phyloP scores from a whole-genome alignment of 2,888 invertebrate species.

The Fabriciana adippe region DNA sequence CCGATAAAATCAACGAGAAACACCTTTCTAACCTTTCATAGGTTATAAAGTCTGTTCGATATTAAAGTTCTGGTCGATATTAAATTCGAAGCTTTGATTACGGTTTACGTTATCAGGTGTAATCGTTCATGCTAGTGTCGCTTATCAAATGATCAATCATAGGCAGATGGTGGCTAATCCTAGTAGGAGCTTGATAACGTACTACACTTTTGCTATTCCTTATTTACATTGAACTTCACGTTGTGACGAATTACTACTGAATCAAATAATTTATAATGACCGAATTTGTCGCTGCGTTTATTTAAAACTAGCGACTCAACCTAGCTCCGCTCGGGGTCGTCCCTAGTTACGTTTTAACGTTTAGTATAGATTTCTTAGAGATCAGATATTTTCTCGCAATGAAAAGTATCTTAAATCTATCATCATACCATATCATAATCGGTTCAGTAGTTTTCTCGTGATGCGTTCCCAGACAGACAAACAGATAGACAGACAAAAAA shows the following conservation, averaged over 20 bases:
- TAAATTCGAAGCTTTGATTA: constrained; percentile 42
- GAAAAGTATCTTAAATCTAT: too few species aligned
- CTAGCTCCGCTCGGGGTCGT: too few species aligned
- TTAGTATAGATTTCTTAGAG: too few species aligned
- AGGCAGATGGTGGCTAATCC: constrained; percentile 56
- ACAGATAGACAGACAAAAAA: too few species aligned
- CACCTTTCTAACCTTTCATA: too few species aligned
- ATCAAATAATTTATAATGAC: constrained; percentile 4
- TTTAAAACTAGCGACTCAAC: too few species aligned
- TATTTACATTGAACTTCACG: constrained; percentile 19
- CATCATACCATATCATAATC: too few species aligned
- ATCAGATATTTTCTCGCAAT: too few species aligned
- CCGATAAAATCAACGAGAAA: too few species aligned
- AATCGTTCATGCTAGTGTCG: constrained; percentile 44
- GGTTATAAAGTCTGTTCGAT: constrained; percentile 26
- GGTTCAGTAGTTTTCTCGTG: too few species aligned
- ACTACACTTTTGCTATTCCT: constrained; percentile 25
- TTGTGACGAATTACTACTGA: background rate
- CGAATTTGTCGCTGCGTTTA: background rate
- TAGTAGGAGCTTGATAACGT: constrained; percentile 41
- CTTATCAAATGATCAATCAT: constrained; percentile 61
- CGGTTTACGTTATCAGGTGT: constrained; percentile 41
- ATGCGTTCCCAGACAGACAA: too few species aligned
- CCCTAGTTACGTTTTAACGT: too few species aligned
- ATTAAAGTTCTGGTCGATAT: constrained; percentile 39